Base-by-base conservation (phyloP, 30 jellyfish, hydroid and myxozoan genomes). In the Nemopilema nomurai region DNA sequence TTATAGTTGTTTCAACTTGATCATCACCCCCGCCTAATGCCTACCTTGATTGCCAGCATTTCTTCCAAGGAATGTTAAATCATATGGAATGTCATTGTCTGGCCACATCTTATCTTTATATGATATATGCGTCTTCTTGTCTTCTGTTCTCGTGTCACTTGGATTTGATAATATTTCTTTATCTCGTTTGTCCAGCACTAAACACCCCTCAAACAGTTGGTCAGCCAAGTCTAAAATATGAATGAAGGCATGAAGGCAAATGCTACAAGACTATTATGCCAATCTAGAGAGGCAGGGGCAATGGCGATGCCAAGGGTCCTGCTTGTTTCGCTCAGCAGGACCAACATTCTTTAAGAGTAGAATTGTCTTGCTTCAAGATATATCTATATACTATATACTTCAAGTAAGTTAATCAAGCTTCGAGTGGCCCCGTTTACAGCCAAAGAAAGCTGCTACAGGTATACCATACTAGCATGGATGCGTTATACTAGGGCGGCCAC, bases 81-180 rank as follows among this genome's bases (percentile, higher is more conserved):
- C 84, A 51, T 81, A 81, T 29, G 90, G 90, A 1, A 81, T 81
- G 27, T 16, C 82, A 22, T 69, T 50, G 9, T 77, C 24, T 4
- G 90, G 77, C 90, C 90, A 81, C 81, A 81, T 1, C 22, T 81
- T 81, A 8, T 81, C 77, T 74, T 41, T 26, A 23, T 22, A 33
- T 18, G 90, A 20, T 8, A 81, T 81, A 32, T 81, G 81, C 1
- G 90, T 81, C 66, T 52, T 69, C 50, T 69, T 81, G 73, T 69
- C 83, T 28, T 66, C 68, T 6, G 28, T 49, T 16, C 83, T 51
- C 0, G 82, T 22, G 33, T 81, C 90, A 25, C 74, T 69, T 49
- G 83, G 77, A 18, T 52, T 8, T 0, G 90, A 81, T 68, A 81
- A 25, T 0, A 68, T 24, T 21, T 69, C 52, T 81, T 81, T 68